Conservation (phyloP, 2,113 vertebrate genomes). For the Dasyprocta punctata region DNA sequence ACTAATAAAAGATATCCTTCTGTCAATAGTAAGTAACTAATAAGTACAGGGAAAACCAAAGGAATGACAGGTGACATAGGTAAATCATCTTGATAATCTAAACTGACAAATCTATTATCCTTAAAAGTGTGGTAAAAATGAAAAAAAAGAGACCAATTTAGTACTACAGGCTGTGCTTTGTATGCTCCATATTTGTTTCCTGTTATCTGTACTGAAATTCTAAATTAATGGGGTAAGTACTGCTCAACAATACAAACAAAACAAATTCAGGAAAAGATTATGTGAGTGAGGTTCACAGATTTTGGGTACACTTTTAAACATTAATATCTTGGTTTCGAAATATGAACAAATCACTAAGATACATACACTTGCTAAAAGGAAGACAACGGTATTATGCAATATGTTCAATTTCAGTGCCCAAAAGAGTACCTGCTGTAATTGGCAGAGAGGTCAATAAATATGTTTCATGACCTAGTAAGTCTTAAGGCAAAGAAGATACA, state of each 20-base stretch:
- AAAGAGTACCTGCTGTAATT: neutral
- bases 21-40: neutral
- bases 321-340: neutral
- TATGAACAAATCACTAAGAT: neutral
- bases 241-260: conserved; percentile 11
- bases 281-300: neutral
- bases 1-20: neutral
- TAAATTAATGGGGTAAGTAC: neutral
- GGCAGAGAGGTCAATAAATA: neutral
- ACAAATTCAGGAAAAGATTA: conserved; percentile 1
- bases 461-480: neutral
- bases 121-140: neutral
- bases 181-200: neutral
- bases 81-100: conserved; percentile 6
- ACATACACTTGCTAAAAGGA: neutral
- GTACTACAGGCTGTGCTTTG: neutral
- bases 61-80: neutral
- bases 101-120: neutral
- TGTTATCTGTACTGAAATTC: neutral
- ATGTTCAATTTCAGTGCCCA: neutral
- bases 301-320: neutral
- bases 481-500: neutral
- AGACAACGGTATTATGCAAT: neutral
- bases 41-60: neutral
- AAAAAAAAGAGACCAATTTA: neutral